phyloP scores from a whole-genome alignment of 2,888 invertebrate species.

The Caradrina clavipalpis region DNA sequence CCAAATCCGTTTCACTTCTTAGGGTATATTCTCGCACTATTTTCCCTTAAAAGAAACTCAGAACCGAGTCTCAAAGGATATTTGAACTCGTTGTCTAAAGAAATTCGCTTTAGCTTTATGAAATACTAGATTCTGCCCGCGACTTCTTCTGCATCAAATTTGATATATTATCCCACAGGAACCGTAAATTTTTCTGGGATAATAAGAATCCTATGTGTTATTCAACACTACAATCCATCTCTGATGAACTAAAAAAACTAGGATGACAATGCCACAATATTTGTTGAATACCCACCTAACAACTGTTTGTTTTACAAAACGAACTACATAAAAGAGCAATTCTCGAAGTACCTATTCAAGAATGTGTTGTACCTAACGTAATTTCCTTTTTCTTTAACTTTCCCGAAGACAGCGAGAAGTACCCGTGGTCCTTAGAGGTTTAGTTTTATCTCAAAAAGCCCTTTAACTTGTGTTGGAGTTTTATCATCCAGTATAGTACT shows the following conservation, averaged over 20 bases:
- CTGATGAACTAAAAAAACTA: too few species aligned
- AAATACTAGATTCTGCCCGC: neutral
- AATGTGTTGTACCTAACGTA: slow-evolving; percentile 3
- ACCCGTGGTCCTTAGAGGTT: slow-evolving; percentile 32
- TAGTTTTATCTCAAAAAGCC: slow-evolving; percentile 28
- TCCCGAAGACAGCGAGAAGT: slow-evolving; percentile 6
- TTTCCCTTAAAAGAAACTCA: slow-evolving; percentile 17
- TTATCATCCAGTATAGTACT: neutral
- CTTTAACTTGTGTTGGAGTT: slow-evolving; percentile 19
- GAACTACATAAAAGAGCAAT: slow-evolving; percentile 3
- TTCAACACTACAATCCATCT: too few species aligned
- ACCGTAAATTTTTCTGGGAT: too few species aligned
- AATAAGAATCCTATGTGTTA: too few species aligned
- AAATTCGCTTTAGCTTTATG: neutral
- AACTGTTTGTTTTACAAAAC: slow-evolving; percentile 2
- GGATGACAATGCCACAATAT: neutral
- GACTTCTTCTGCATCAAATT: too few species aligned
- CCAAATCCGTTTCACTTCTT: slow-evolving; percentile 40
- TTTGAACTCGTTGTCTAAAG: neutral
- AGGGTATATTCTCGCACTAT: neutral
- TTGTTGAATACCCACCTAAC: neutral
- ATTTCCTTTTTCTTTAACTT: slow-evolving; percentile 36
- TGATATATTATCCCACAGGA: too few species aligned
- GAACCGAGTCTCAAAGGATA: slow-evolving; percentile 15
- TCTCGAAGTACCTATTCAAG: neutral